Evolutionary conservation across 2,888 invertebrate species (phyloP).

Genomic region (Drosophila antonietae): DNA sequence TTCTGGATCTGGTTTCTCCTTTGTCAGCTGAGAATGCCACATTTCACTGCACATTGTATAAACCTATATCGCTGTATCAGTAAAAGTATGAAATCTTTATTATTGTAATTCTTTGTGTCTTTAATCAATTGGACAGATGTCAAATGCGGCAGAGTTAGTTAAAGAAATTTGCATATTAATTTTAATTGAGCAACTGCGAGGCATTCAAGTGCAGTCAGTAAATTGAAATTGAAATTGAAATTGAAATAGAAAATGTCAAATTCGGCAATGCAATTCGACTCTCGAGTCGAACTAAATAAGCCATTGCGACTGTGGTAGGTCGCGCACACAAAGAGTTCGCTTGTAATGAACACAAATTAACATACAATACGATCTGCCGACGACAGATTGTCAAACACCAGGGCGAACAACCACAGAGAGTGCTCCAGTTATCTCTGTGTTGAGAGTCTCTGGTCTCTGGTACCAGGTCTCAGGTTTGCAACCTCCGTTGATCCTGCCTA

Average conservation of each 20-base stretch:
- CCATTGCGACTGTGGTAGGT: constrained; percentile 56
- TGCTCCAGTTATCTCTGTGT: constrained; percentile 15
- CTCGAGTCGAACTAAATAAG: constrained; percentile 45
- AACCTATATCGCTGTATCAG: not conserved
- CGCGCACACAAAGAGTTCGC: constrained; percentile 19
- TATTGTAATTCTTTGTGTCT: constrained; percentile 28
- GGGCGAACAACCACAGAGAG: constrained; percentile 35
- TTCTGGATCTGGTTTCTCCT: constrained; percentile 52
- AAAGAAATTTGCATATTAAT: constrained; percentile 75
- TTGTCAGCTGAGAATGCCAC: constrained; percentile 35
- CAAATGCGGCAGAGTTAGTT: constrained; percentile 25
- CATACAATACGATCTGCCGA: constrained; percentile 59
- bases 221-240: constrained; percentile 50
- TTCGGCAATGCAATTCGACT: constrained; percentile 33
- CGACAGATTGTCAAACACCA: constrained; percentile 68
- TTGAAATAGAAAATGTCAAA: constrained; percentile 72
- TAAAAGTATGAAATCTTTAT: constrained; percentile 38
- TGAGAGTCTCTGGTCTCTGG: not conserved
- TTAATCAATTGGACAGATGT: constrained; percentile 67
- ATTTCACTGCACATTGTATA: constrained; percentile 18
- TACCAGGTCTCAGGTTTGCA: not conserved
- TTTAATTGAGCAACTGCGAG: constrained; percentile 66
- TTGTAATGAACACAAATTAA: constrained; percentile 67
- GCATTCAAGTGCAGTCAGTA: constrained; percentile 39
- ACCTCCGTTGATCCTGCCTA: constrained; percentile 22